phyloP scores from a whole-genome alignment of 2,888 invertebrate species.

The Horisme vitalbata region DNA sequence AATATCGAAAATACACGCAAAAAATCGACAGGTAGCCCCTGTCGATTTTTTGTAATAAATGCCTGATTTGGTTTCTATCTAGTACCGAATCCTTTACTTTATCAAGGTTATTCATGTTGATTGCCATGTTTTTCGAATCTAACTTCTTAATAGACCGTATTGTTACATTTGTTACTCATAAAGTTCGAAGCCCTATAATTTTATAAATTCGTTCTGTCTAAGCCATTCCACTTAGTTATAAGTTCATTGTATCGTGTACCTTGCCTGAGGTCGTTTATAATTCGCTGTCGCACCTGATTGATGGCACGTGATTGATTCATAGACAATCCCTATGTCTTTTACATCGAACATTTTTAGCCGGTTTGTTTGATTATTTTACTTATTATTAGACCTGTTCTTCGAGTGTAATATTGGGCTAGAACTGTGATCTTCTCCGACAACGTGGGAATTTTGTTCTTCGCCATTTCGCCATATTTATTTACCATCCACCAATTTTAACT shows the following conservation, averaged over 20 bases:
- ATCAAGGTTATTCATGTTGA: neutral
- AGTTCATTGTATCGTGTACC: constrained; percentile 13
- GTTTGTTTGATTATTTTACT: no score
- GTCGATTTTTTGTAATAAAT: no score
- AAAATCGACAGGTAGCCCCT: no score
- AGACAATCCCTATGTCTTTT: neutral
- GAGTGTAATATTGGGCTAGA: no score
- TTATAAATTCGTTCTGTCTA: neutral
- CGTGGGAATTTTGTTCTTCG: no score
- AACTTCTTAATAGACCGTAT: constrained; percentile 3
- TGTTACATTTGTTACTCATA: neutral
- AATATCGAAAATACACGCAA: no score
- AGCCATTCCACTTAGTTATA: constrained; percentile 7
- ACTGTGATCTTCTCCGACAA: no score
- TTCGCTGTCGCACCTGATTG: neutral
- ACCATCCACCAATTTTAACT: no score
- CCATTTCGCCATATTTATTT: no score
- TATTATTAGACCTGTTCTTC: no score
- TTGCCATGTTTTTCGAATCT: constrained; percentile 6
- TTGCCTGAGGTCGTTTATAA: constrained; percentile 7
- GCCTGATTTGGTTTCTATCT: no score
- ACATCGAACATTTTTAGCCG: neutral
- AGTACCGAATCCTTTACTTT: no score
- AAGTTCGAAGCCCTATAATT: constrained; percentile 11
- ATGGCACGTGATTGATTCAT: constrained; percentile 1